A percentile compares a stretch with the other conserved stretches of the same genome.
phyloP scores from a whole-genome alignment of 2,113 vertebrate species.

The Atractosteus spatula region DNA sequence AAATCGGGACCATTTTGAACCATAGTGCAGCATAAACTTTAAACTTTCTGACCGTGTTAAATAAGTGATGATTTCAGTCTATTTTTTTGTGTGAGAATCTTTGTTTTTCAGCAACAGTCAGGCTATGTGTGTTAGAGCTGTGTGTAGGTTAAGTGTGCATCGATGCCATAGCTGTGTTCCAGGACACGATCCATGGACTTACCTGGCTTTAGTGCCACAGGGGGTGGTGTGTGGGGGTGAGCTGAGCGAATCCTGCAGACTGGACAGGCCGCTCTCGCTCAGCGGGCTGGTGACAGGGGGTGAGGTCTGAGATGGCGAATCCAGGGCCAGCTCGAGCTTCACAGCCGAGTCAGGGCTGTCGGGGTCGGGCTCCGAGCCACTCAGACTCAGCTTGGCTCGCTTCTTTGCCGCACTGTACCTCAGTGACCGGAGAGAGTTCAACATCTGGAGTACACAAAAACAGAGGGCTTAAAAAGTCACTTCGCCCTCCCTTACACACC shows the following conservation, averaged over 20 bases:
- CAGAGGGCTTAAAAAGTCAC: background rate
- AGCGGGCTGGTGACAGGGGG: constrained; percentile 67
- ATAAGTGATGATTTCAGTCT: too few species aligned
- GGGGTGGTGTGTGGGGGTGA: constrained; percentile 59
- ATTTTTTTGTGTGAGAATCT: too few species aligned
- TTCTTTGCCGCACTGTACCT: constrained; percentile 89
- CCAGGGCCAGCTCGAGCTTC: constrained; percentile 60
- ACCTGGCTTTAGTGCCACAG: constrained; percentile 60
- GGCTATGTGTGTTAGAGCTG: too few species aligned
- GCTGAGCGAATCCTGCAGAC: constrained; percentile 57
- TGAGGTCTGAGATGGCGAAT: constrained; percentile 62
- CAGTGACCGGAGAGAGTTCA: constrained; percentile 79
- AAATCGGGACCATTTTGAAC: too few species aligned
- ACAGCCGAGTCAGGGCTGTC: constrained; percentile 78
- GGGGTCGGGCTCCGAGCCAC: constrained; percentile 66
- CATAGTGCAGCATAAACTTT: too few species aligned
- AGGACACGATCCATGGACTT: background rate
- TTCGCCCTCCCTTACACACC: too few species aligned
- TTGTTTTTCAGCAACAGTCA: too few species aligned
- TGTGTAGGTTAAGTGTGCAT: too few species aligned
- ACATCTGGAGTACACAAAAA: constrained; percentile 68
- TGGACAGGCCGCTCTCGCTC: constrained; percentile 76
- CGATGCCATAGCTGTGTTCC: too few species aligned
- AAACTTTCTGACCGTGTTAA: too few species aligned
- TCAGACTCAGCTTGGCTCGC: constrained; percentile 75